A percentile compares a stretch with the other conserved stretches of the same genome.
phyloP scores from a whole-genome alignment of 1,140 invertebrate species.

The Drosophila albomicans region DNA sequence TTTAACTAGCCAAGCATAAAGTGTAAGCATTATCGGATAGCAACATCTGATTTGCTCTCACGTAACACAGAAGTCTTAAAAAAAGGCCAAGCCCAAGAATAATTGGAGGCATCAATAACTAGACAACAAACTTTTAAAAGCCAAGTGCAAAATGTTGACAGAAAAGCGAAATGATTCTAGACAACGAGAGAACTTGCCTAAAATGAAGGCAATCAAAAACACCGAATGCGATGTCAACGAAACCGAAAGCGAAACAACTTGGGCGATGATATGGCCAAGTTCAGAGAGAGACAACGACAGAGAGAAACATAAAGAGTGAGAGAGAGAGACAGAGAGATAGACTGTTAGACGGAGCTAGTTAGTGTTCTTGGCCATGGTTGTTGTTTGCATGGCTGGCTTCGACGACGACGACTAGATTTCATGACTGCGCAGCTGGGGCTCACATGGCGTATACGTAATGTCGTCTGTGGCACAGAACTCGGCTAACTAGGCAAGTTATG shows the following conservation, averaged over 20 bases:
- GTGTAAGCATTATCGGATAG: constrained; percentile 32
- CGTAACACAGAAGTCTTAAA: constrained; percentile 43
- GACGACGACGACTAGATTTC: neutral
- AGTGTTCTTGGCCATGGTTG: constrained; percentile 78
- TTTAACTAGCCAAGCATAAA: constrained; percentile 14
- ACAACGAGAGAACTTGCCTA: constrained; percentile 40
- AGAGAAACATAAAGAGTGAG: neutral
- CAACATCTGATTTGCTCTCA: constrained; percentile 1
- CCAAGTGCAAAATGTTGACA: constrained; percentile 72
- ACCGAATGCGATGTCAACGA: constrained; percentile 16
- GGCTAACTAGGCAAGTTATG: constrained; percentile 46
- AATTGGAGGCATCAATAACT: constrained; percentile 44
- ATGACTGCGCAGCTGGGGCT: constrained; percentile 16
- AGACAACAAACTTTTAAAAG: constrained; percentile 20
- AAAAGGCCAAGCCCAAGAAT: constrained; percentile 40
- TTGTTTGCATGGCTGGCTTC: constrained; percentile 73
- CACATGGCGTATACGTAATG: constrained; percentile 77
- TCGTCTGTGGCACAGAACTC: constrained; percentile 70
- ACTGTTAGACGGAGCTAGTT: constrained; percentile 7
- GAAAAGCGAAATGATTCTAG: constrained; percentile 59
- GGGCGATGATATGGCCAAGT: constrained; percentile 60
- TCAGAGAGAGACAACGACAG: constrained; percentile 46
- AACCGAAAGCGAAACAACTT: constrained; percentile 51
- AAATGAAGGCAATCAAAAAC: constrained; percentile 63
- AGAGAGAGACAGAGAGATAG: neutral